phyloP scores from a whole-genome alignment of 92 coral and sea anemone species.

The Zoanthus solanderi region DNA sequence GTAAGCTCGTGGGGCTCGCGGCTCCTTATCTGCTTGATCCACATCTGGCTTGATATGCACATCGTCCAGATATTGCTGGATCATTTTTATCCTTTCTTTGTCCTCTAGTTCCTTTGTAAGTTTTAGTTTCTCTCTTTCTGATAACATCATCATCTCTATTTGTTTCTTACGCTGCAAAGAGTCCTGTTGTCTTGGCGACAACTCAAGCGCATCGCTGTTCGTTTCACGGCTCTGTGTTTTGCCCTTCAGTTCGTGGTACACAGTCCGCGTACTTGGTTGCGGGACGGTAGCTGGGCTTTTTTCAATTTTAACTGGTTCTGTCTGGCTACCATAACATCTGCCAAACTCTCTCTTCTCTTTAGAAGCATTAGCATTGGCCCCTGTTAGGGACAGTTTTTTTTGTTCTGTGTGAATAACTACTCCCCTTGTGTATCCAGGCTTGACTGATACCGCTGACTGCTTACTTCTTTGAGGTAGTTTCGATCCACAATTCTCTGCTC shows the following conservation, averaged over 20 bases:
- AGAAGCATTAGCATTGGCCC: background rate
- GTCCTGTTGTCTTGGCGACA: slow-evolving; percentile 66
- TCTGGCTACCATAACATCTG: slow-evolving; percentile 1
- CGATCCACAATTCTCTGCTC: background rate
- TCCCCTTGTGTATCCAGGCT: slow-evolving; percentile 27
- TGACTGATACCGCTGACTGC: slow-evolving; percentile 21
- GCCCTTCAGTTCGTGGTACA: slow-evolving; percentile 20
- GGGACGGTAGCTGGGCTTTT: background rate
- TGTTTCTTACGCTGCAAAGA: slow-evolving; percentile 77
- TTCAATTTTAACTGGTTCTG: background rate
- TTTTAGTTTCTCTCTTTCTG: slow-evolving; percentile 70
- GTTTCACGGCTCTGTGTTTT: slow-evolving; percentile 20
- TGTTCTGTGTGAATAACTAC: slow-evolving; percentile 30
- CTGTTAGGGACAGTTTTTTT: slow-evolving; percentile 14
- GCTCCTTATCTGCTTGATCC: slow-evolving; percentile 18
- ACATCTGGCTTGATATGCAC: slow-evolving; percentile 58
- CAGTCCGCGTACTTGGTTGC: slow-evolving; percentile 28
- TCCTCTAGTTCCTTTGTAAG: slow-evolving; percentile 78
- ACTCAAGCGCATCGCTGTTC: background rate
- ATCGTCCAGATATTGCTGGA: slow-evolving; percentile 77
- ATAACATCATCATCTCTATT: slow-evolving; percentile 55
- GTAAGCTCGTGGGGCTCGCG: slow-evolving; percentile 35
- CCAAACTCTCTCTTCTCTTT: slow-evolving; percentile 32
- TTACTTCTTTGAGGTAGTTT: slow-evolving; percentile 40
- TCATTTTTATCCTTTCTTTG: slow-evolving; percentile 72